Percentiles rank a stretch among this genome's conserved stretches.
Evolutionary conservation across 1,140 invertebrate genomes (phyloP).

Genomic region (Palaemon carinicauda): DNA sequence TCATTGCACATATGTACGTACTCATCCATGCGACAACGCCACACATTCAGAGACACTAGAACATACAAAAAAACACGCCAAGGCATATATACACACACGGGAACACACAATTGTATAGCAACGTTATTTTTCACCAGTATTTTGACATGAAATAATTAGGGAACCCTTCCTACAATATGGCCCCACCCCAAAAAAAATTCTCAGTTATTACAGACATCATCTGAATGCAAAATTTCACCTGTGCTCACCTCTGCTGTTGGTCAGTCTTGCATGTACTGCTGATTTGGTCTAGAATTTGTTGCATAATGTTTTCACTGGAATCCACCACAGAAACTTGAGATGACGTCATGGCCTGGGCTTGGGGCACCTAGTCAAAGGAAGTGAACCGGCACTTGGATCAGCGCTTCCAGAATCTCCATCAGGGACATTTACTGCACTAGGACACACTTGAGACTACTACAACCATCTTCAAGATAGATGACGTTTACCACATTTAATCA

Average conservation of each 20-base stretch:
- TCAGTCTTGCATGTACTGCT: conserved; percentile 46
- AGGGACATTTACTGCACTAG: background rate
- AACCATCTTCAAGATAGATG: too few relatives aligned
- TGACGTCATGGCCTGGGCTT: conserved; percentile 32
- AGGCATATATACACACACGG: background rate
- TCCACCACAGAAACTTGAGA: conserved; percentile 48
- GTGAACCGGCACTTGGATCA: background rate
- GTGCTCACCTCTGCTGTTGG: conserved; percentile 45
- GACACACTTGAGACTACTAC: too few relatives aligned
- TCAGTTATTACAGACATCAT: too few relatives aligned
- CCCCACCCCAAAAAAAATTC: too few relatives aligned
- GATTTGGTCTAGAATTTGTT: conserved; percentile 58
- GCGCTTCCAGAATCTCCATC: background rate
- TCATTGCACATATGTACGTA: conserved; percentile 19
- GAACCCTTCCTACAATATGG: too few relatives aligned
- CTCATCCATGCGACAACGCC: conserved; percentile 29
- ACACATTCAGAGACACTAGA: background rate
- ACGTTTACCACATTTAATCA: too few relatives aligned
- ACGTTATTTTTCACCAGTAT: too few relatives aligned
- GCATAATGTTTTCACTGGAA: conserved; percentile 53
- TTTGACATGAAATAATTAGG: background rate
- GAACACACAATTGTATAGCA: background rate
- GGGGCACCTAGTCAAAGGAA: conserved; percentile 40
- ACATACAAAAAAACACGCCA: background rate
- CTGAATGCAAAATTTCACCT: background rate